phyloP scores from a whole-genome alignment of 2,888 invertebrate species.

The Tenthredo distinguenda region DNA sequence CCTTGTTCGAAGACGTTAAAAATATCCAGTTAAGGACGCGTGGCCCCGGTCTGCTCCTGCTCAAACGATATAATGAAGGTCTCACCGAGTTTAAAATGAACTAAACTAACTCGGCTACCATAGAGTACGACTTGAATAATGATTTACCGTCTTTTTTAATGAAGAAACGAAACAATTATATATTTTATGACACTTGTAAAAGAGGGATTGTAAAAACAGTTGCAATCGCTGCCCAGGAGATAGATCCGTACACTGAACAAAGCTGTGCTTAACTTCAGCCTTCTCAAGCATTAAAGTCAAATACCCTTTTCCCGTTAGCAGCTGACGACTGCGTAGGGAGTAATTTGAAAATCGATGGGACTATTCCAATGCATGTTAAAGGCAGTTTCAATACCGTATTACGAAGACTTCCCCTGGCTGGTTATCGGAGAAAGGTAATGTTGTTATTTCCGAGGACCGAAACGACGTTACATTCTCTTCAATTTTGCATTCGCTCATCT shows the following conservation, averaged over 20 bases:
- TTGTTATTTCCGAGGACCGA: neutral
- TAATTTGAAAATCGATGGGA: conserved; percentile 37
- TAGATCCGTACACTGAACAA: neutral
- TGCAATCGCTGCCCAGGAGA: conserved; percentile 14
- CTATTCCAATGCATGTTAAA: conserved; percentile 36
- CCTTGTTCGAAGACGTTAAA: conserved; percentile 14
- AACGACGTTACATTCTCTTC: conserved; percentile 7
- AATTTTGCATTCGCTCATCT: conserved; percentile 6
- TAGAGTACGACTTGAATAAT: conserved; percentile 22
- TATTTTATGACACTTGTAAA: conserved; percentile 48
- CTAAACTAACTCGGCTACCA: neutral
- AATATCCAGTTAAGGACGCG: conserved; percentile 43
- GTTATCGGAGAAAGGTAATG: neutral
- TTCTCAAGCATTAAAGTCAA: conserved; percentile 23
- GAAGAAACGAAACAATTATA: conserved; percentile 46
- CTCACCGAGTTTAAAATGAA: conserved; percentile 40
- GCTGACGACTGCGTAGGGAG: conserved; percentile 32
- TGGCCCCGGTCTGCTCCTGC: conserved; percentile 7
- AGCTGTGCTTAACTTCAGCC: neutral
- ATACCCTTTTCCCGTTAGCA: conserved; percentile 33
- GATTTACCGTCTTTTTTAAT: conserved; percentile 47
- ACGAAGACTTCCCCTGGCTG: neutral
- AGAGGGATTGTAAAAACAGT: conserved; percentile 37
- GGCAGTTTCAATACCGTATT: conserved; percentile 30
- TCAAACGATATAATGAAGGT: conserved; percentile 35